Percentiles rank a stretch among this genome's conserved stretches.
Conservation (phyloP, 2,888 invertebrate genomes). For the Hirtodrosophila confusa region DNA sequence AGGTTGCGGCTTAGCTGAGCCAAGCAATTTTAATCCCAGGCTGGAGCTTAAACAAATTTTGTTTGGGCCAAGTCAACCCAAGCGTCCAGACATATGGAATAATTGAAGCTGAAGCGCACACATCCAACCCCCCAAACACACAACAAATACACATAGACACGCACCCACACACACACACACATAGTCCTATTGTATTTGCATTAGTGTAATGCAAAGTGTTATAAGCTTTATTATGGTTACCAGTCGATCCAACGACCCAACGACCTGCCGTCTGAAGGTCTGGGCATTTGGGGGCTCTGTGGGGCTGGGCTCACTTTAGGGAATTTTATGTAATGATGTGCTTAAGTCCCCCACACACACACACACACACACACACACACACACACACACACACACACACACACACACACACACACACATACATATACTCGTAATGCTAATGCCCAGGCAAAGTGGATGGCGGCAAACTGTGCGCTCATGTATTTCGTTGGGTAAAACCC, state of each 20-base stretch:
- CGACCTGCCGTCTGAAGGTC: conserved; percentile 28
- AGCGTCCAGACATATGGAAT: conserved; percentile 72
- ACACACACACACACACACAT: conserved; percentile 20
- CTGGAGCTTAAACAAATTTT: conserved; percentile 76
- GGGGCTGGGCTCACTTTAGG: conserved; percentile 56
- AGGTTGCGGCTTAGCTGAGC: conserved; percentile 36
- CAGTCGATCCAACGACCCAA: conserved; percentile 54
- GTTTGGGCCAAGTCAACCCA: conserved; percentile 58
- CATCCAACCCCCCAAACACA: conserved; percentile 10
- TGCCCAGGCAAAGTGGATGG: conserved; percentile 14
- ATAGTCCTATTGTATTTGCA: conserved; percentile 76
- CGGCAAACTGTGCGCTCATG: conserved; percentile 15
- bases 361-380: conserved; percentile 18
- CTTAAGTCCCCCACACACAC: conserved; percentile 61
- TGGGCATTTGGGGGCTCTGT: not conserved
- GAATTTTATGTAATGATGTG: conserved; percentile 78
- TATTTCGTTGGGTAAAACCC: conserved; percentile 60
- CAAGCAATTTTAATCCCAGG: conserved; percentile 73
- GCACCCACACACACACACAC: conserved; percentile 15
- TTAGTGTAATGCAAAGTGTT: conserved; percentile 80
- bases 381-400: conserved; percentile 22
- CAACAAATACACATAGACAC: conserved; percentile 14
- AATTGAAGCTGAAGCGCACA: conserved; percentile 64
- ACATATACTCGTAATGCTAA: conserved; percentile 26
- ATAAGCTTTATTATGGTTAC: conserved; percentile 78